phyloP scores from a whole-genome alignment of 2,797 vertebrate genomes.

The Siniperca undulata region DNA sequence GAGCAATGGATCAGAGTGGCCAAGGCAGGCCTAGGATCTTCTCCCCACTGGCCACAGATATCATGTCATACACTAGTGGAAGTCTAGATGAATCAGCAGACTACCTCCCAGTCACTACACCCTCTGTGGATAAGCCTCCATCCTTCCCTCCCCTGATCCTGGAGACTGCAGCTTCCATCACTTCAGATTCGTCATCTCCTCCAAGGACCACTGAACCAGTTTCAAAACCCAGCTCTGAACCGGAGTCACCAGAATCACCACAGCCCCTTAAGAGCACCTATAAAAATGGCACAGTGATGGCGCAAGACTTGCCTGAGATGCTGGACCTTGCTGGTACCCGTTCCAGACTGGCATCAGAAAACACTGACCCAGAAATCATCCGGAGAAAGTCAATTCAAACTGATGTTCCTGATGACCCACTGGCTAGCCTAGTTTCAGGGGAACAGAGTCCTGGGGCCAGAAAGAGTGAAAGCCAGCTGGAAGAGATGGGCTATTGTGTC shows the following conservation, averaged over 20 bases:
- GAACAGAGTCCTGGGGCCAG: conserved; percentile 79
- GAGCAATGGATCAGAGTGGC: conserved; percentile 91
- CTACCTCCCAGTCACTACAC: conserved; percentile 95
- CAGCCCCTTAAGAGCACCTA: conserved; percentile 87
- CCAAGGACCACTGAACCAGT: conserved; percentile 69
- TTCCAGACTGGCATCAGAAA: conserved; percentile 92
- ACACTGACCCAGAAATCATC: conserved; percentile 88
- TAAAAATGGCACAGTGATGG: conserved; percentile 94
- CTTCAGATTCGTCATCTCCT: conserved; percentile 83
- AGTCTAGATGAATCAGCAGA: conserved; percentile 96
- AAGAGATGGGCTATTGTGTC: conserved; percentile 98
- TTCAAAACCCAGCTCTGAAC: conserved; percentile 81
- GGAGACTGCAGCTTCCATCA: conserved; percentile 86
- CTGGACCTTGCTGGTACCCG: conserved; percentile 93
- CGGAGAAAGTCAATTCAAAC: conserved; percentile 89
- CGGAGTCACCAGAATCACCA: conserved; percentile 88
- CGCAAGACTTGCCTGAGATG: conserved; percentile 97
- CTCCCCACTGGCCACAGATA: conserved; percentile 96
- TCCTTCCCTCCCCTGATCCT: conserved; percentile 89
- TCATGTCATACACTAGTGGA: conserved; percentile 95
- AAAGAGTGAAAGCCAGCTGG: conserved; percentile 92
- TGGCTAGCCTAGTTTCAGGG: conserved; percentile 81
- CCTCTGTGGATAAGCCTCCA: conserved; percentile 90
- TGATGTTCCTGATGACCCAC: conserved; percentile 83
- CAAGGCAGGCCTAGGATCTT: conserved; percentile 92